Base-by-base conservation (phyloP, 2,797 vertebrate genomes). In the Hipposideros larvatus region DNA sequence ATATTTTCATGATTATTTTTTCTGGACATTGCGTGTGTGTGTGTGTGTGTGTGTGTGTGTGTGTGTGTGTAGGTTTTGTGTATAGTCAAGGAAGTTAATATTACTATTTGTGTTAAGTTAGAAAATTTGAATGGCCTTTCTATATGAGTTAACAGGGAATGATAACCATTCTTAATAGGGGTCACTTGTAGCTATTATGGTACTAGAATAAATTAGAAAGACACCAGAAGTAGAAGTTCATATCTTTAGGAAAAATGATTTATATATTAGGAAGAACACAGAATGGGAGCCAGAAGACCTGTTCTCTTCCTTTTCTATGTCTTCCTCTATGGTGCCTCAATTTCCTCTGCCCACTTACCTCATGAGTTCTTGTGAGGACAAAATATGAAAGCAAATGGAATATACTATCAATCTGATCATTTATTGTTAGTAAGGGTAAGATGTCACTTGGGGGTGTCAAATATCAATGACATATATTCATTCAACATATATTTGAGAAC, bases 1-100 rank as follows among this genome's bases (percentile, higher is more conserved):
- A 78, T 82, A 71, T 28, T 77, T 75, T 96, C 16, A 77, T 87
- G 55, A 41, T 66, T 79, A 28, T 31, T 89, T 85, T 95, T 43
- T 7, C 43, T 84, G 43, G 26, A 82, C n/a, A 26, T 74, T 21
- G 43, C 5, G 31, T 83, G 59, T 73, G 5, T 37, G 14, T 43
- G 19, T 11, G 6, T 31, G 26, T 63, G 53, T 19, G 21, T 46
- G 48, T 21, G 18, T 55, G 53, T 31, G 21, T 43, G 19, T 11
- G 5, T 63, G 59, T 63, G 51, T 24, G 26, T 59, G 63, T 24
- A 71, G 22, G 18, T 53, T 71, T 90, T 84, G 37, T 79, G 34
- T n/a, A 31, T 2, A 59, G 21, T 93, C 18, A 80, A 82, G 46
- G 13, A 87, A 86, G 15, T 95, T 77, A 71, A n/a, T 91, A 74